phyloP scores from a whole-genome alignment of 2,797 vertebrate species.

The Tokudaia tokunoshimensis region DNA sequence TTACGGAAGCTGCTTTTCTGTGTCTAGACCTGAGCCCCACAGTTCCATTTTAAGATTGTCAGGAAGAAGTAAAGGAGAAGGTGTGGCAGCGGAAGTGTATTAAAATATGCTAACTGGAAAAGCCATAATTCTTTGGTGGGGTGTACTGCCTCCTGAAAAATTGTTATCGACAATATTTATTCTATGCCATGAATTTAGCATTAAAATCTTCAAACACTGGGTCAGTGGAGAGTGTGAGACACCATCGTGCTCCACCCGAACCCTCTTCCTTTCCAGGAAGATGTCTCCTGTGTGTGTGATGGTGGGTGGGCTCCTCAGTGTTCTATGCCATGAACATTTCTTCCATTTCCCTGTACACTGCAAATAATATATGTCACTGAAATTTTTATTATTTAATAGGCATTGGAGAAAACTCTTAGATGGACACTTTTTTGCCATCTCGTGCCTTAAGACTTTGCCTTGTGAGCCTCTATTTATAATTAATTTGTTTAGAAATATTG shows the following conservation, averaged over 20 bases:
- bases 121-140: background rate
- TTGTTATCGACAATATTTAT: background rate
- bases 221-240: background rate
- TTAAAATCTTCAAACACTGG: background rate
- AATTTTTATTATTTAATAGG: background rate
- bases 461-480: slow-evolving; percentile 11
- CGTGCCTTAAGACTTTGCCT: background rate
- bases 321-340: background rate
- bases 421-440: background rate
- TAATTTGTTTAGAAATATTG: slow-evolving; percentile 40
- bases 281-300: background rate
- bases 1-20: background rate
- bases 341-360: background rate
- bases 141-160: background rate
- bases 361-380: slow-evolving; percentile 20
- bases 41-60: slow-evolving; percentile 45
- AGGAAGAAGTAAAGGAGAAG: background rate
- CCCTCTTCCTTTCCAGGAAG: background rate
- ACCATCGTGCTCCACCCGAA: background rate
- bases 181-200: slow-evolving; percentile 32
- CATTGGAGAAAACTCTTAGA: background rate
- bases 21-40: background rate
- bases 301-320: background rate
- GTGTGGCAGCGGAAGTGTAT: background rate
- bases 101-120: slow-evolving; percentile 44